Evolutionary conservation across 1,140 invertebrate species (phyloP).

Genomic region (Bombus confusus): DNA sequence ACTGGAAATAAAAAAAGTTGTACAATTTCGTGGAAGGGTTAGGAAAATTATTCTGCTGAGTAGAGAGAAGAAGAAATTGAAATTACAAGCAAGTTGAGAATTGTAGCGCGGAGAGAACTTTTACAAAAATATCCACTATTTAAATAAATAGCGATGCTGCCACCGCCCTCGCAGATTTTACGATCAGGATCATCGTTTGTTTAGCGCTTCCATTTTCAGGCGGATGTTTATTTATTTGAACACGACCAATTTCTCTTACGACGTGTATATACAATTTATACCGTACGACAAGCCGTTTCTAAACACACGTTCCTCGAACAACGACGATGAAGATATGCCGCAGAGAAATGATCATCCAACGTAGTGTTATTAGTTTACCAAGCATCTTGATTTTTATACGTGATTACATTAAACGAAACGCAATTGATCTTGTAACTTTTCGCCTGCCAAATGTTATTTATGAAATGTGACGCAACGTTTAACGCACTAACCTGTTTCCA

Average conservation of each 20-base stretch:
- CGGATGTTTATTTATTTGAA: conserved; percentile 16
- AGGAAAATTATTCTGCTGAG: background rate
- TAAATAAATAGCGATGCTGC: conserved; percentile 20
- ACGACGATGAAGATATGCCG: background rate
- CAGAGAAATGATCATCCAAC: background rate
- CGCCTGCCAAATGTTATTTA: background rate
- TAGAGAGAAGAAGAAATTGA: background rate
- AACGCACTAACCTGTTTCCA: background rate
- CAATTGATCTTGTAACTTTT: background rate
- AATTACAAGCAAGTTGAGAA: background rate
- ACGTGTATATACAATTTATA: conserved; percentile 8
- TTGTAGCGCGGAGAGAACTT: background rate
- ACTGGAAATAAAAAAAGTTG: background rate
- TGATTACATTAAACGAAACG: background rate
- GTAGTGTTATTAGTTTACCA: background rate
- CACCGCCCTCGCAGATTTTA: background rate
- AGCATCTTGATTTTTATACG: background rate
- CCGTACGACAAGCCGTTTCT: background rate
- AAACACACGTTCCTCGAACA: background rate
- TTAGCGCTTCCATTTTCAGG: background rate
- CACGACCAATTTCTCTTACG: conserved; percentile 15
- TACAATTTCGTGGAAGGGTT: background rate
- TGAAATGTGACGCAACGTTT: background rate
- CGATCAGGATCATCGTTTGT: conserved; percentile 15
- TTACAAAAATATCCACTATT: conserved; percentile 28